Evolutionary conservation across 2,797 vertebrate genomes (phyloP).

Genomic region (Gymnocypris eckloni): DNA sequence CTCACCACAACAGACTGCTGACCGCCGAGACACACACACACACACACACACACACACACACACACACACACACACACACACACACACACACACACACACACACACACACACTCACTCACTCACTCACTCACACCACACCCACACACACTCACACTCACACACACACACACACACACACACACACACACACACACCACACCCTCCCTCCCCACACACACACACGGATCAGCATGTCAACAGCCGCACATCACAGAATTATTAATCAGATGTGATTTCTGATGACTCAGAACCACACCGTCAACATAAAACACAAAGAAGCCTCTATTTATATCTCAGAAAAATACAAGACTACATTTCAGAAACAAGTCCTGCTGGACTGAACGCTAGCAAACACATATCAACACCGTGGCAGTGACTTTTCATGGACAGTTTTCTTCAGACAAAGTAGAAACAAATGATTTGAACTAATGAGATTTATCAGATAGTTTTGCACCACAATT

Average conservation of each 20-base stretch:
- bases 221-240: neutral
- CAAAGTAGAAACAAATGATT: neutral
- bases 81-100: neutral
- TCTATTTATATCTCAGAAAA: neutral
- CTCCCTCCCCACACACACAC: no score
- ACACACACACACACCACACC: neutral
- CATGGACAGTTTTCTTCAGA: neutral
- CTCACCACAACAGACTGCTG: neutral
- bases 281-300: fast-evolving
- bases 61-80: neutral
- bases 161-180: neutral
- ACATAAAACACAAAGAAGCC: no score
- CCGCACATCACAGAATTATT: neutral
- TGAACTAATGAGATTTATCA: neutral
- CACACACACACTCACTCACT: neutral
- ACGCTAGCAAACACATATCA: neutral
- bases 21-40: neutral
- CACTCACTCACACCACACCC: neutral
- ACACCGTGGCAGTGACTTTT: neutral
- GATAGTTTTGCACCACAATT: no score
- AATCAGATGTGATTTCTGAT: neutral
- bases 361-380: neutral
- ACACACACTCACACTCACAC: neutral
- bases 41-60: neutral
- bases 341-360: neutral